Conservation (phyloP, 2,113 vertebrate species). For the Stigmatopora argus region DNA sequence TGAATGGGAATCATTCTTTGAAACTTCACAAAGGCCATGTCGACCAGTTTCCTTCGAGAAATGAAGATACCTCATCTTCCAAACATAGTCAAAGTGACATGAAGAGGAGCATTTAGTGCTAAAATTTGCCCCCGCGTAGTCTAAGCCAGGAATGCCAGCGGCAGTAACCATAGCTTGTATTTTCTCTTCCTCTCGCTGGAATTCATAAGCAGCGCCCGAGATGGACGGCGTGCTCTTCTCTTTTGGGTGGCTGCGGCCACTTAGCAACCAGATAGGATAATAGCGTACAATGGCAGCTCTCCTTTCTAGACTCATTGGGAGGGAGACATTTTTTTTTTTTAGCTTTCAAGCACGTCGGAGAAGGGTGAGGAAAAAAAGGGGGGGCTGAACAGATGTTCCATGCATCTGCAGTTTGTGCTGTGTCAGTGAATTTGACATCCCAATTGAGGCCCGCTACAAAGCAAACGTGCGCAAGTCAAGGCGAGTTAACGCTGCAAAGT, state of each 20-base stretch:
- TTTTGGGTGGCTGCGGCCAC: background rate
- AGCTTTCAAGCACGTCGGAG: background rate
- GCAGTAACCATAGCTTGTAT: constrained; percentile 49
- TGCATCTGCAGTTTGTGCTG: constrained; percentile 30
- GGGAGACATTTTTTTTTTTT: constrained; percentile 24
- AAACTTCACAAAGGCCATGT: background rate
- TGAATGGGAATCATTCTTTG: background rate
- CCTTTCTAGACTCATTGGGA: constrained; percentile 7
- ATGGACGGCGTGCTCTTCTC: background rate
- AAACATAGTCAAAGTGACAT: too few species aligned
- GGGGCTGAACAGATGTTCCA: constrained; percentile 37
- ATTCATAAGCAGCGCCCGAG: constrained; percentile 35
- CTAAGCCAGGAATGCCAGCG: constrained; percentile 35
- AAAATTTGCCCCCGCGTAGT: constrained; percentile 8
- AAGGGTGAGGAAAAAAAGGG: background rate
- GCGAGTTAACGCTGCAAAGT: background rate
- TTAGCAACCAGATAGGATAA: constrained; percentile 62
- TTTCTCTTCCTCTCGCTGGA: constrained; percentile 20
- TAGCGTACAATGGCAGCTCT: constrained; percentile 55
- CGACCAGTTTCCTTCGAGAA: too few species aligned
- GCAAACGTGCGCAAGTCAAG: constrained; percentile 16
- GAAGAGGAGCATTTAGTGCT: background rate
- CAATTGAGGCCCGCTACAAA: constrained; percentile 25
- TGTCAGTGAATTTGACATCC: constrained; percentile 35
- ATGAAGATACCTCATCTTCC: too few species aligned